Conservation (phyloP, 2,113 vertebrate species). For the Haemorhous mexicanus region DNA sequence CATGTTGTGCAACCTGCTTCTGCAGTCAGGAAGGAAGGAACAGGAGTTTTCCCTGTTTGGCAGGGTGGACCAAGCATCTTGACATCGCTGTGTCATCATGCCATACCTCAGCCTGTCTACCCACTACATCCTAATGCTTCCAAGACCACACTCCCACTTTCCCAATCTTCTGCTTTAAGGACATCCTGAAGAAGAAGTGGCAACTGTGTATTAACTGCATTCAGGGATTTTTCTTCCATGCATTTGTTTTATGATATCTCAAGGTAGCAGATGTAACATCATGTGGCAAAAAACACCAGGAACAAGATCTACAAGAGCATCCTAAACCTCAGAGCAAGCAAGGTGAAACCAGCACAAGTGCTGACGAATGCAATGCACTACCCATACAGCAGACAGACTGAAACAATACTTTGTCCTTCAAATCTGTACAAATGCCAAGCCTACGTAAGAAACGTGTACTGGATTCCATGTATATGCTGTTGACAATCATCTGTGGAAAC, state of each 20-base stretch:
- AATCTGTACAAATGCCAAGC: background rate
- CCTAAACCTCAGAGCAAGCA: background rate
- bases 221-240: background rate
- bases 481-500: background rate
- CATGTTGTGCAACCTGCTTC: background rate
- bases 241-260: background rate
- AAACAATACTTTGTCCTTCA: background rate
- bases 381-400: background rate
- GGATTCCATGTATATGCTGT: background rate
- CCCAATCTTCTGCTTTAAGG: background rate
- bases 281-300: background rate
- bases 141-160: background rate
- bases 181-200: background rate
- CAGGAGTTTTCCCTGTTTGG: background rate
- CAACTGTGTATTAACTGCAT: background rate
- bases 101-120: background rate
- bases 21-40: background rate
- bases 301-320: background rate
- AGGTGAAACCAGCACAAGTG: background rate
- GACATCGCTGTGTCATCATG: background rate
- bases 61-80: background rate
- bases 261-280: background rate
- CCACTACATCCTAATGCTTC: background rate
- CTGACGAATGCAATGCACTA: background rate
- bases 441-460: background rate